phyloP scores from a whole-genome alignment of 2,888 invertebrate genomes.

The Tachina fera region DNA sequence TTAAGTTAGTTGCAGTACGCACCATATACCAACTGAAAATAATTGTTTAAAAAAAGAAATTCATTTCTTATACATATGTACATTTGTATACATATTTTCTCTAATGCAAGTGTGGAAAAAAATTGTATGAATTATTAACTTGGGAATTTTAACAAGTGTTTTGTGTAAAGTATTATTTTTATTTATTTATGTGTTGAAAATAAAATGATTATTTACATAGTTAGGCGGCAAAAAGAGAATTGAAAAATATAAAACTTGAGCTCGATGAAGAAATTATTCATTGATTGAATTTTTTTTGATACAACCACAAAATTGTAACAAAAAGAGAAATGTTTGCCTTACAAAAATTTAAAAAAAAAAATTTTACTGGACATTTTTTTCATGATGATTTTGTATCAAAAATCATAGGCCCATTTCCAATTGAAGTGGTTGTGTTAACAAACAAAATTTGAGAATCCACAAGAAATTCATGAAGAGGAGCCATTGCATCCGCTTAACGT shows the following conservation, averaged over 20 bases:
- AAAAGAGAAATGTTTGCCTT: neutral
- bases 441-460: too few relatives aligned
- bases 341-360: too few relatives aligned
- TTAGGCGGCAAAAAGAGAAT: neutral
- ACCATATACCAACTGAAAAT: conserved; percentile 13
- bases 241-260: neutral
- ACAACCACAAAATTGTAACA: neutral
- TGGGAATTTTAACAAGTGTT: conserved; percentile 4
- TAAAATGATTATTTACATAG: neutral
- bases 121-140: conserved; percentile 9
- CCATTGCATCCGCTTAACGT: too few relatives aligned
- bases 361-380: too few relatives aligned
- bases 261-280: too few relatives aligned
- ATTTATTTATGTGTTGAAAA: neutral
- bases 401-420: too few relatives aligned
- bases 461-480: too few relatives aligned
- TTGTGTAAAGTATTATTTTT: neutral
- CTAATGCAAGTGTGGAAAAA: neutral
- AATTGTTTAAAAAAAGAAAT: conserved; percentile 2
- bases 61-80: neutral
- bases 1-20: conserved; percentile 18
- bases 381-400: too few relatives aligned
- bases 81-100: neutral
- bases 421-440: too few relatives aligned
- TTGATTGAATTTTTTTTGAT: neutral